A percentile compares a stretch with the other conserved stretches of the same genome.
These are phyloP conservation scores for Aricia artaxerxes DNA, from an alignment of 2,888 invertebrate species.

Conservation along the genomic window DNA sequence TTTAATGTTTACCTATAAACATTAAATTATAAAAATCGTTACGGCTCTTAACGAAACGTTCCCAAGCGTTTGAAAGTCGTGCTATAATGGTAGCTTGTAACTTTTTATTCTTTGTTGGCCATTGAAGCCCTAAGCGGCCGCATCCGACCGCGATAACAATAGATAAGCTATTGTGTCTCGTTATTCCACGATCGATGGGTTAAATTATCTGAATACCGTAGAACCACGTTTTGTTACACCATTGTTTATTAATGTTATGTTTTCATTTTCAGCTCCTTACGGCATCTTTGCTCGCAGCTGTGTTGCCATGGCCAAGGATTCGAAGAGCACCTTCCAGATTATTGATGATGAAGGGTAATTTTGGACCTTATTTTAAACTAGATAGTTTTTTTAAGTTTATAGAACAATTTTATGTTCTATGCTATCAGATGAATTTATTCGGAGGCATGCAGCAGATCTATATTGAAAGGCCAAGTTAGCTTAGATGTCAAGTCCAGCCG, in stretches of 20 bases:
- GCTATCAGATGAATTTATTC: no score
- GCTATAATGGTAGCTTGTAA: conserved; percentile 20
- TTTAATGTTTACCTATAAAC: not conserved
- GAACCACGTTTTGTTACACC: conserved; percentile 3
- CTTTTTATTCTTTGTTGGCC: conserved; percentile 18
- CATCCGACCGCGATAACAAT: no score
- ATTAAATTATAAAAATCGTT: conserved; percentile 20
- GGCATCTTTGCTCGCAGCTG: conserved; percentile 97
- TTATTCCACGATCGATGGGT: no score
- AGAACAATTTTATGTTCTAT: no score
- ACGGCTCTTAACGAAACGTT: conserved; percentile 8
- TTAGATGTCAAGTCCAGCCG: no score
- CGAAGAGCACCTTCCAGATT: conserved; percentile 97
- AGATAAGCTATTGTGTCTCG: no score
- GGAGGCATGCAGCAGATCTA: no score
- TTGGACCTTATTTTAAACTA: not conserved
- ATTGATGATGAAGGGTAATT: conserved; percentile 95
- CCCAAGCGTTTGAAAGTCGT: conserved; percentile 23
- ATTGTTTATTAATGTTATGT: conserved; percentile 7
- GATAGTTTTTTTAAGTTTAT: not conserved
- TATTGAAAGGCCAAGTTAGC: no score
- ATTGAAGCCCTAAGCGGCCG: not conserved
- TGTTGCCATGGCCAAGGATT: conserved; percentile 98
- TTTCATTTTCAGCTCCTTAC: conserved; percentile 88
- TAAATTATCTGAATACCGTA: conserved; percentile 23